These are phyloP conservation scores for Bucco capensis DNA, from an alignment of 2,113 vertebrate species.

Conservation along the genomic window DNA sequence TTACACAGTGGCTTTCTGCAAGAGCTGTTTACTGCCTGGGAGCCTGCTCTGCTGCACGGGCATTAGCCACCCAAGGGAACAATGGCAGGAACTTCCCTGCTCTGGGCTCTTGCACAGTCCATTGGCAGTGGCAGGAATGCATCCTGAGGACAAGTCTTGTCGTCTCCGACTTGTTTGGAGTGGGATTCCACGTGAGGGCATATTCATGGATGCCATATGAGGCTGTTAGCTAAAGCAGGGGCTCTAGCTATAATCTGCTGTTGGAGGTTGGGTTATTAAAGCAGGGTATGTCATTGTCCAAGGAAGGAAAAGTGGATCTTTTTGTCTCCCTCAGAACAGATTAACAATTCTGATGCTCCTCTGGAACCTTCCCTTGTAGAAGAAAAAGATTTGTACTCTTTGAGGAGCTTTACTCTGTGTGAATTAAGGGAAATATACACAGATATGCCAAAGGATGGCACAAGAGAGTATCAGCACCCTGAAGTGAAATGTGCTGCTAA, in stretches of 20 bases:
- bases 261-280: neutral
- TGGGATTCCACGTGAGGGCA: neutral
- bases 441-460: neutral
- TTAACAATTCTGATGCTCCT: neutral
- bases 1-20: conserved; percentile 9
- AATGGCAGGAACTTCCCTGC: neutral
- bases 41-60: neutral
- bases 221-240: neutral
- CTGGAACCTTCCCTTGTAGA: neutral
- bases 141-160: neutral
- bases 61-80: neutral
- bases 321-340: neutral
- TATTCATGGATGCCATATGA: neutral
- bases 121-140: neutral
- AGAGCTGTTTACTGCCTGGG: conserved; percentile 25
- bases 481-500: neutral
- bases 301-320: neutral
- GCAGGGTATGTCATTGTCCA: neutral
- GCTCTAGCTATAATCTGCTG: neutral
- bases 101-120: neutral
- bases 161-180: neutral
- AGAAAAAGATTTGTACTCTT: neutral
- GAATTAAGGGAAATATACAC: neutral
- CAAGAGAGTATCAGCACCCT: neutral
- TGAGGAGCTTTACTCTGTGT: neutral